A percentile compares a stretch with the other conserved stretches of the same genome.
phyloP scores from a whole-genome alignment of 1,140 invertebrate species.

The Samia ricini region DNA sequence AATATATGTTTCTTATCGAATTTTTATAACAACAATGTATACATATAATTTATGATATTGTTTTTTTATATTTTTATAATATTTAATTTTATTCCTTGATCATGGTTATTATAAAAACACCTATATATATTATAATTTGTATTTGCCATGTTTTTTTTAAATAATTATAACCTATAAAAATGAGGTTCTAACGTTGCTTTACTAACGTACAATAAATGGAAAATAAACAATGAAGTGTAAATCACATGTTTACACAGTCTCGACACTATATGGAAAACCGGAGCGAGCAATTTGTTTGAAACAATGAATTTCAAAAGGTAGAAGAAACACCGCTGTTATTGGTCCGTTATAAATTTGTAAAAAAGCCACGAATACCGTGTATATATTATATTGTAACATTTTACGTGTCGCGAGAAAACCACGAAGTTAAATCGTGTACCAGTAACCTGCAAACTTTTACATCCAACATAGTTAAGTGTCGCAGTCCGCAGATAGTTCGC shows the following conservation, averaged over 20 bases:
- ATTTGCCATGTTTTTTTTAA: background rate
- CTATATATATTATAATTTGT: background rate
- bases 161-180: background rate
- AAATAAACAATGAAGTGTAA: background rate
- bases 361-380: slow-evolving; percentile 4
- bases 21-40: too few relatives aligned
- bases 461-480: slow-evolving; percentile 13
- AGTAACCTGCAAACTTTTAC: slow-evolving; percentile 27
- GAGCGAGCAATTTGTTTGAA: background rate
- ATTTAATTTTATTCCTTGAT: too few relatives aligned
- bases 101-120: too few relatives aligned
- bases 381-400: background rate
- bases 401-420: slow-evolving; percentile 6
- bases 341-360: slow-evolving; percentile 6
- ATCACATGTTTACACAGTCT: background rate
- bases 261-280: background rate
- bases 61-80: too few relatives aligned
- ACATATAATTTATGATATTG: too few relatives aligned
- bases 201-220: background rate
- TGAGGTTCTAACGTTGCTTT: background rate
- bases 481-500: slow-evolving; percentile 38
- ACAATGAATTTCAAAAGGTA: slow-evolving; percentile 2
- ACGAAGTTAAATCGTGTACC: slow-evolving; percentile 15
- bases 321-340: background rate
- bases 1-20: background rate